Evolutionary conservation across 2,888 invertebrate genomes (phyloP), one percentile per base, ranked within the genome.

Genomic region (Stenotaenia linearis): DNA sequence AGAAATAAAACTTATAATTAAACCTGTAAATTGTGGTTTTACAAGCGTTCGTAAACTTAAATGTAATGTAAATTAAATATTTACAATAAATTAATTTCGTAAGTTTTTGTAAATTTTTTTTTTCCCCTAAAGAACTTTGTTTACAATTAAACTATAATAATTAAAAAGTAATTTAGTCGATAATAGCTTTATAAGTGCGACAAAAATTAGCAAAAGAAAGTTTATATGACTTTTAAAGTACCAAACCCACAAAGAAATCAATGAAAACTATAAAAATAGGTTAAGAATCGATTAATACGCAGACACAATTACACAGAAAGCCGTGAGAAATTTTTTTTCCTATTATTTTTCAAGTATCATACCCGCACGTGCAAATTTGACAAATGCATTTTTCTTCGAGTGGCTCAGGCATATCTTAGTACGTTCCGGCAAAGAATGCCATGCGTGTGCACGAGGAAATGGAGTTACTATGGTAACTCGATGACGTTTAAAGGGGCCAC

Each of bases 281-380:
- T 30, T 23, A 61, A 25, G 28, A 23, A 61, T 61, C 61, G 61
- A 61, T 61, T 12, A 3, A 25, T 61, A 10, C 28, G 28, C 23
- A 61, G 74, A 12, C 18, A 25, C 4, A 18, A 28, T 75, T 35
- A 21, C 30, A 74, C 28, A 75, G 21, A 37, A 37, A 30, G 5
- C n/a, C 32, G 75, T 75, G 28, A 23, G 10, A 61, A 61, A 25
- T 4, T 61, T 2, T 1, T 21, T 12, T 15, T 1, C 1, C 10
- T 75, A 6, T 77, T 37, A 2, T 45, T 21, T 40, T 1, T 45
- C 1, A n/a, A 5, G 5, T 15, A 37, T 75, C 81, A 78, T 56
- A 81, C 81, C 81, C 81, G 61, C 81, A 81, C 18, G 81, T 81
- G 75, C 81, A 81, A 25, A 81, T 81, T 77, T 81, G 78, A 40